phyloP scores from a whole-genome alignment of 2,797 vertebrate species.

The Rachycentron canadum region DNA sequence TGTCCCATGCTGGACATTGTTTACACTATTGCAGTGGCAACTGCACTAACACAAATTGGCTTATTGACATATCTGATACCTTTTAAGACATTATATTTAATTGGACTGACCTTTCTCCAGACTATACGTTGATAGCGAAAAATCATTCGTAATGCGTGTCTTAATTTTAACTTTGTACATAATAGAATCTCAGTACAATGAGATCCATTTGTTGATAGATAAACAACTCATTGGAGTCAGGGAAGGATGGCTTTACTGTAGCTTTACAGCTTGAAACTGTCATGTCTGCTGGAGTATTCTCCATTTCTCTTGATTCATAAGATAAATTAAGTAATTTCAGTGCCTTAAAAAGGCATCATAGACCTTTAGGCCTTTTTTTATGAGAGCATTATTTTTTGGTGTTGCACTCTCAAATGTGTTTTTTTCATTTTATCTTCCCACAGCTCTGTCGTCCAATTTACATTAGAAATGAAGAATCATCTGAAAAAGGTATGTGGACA shows the following conservation, averaged over 20 bases:
- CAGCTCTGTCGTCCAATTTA: conserved; percentile 39
- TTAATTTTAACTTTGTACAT: not conserved
- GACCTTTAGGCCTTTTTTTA: not conserved
- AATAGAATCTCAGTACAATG: not conserved
- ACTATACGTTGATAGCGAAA: not conserved
- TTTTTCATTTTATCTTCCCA: conserved; percentile 32
- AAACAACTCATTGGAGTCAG: not conserved
- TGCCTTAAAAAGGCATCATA: not conserved
- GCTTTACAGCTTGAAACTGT: not conserved
- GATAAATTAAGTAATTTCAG: not conserved
- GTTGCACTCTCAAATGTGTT: conserved; percentile 8
- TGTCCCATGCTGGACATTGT: conserved; percentile 36
- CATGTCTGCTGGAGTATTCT: not conserved
- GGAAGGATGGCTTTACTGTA: too few relatives aligned
- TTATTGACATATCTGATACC: conserved; percentile 6
- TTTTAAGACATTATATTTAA: not conserved
- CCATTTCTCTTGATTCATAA: not conserved
- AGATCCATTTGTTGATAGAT: not conserved
- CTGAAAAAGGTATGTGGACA: conserved; percentile 68
- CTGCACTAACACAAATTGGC: conserved; percentile 11
- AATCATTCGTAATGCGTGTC: not conserved
- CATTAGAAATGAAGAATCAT: conserved; percentile 35
- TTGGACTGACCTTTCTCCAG: not conserved
- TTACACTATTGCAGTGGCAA: not conserved
- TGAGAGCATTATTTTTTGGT: not conserved